Percentiles rank a stretch among this genome's conserved stretches.
These are phyloP conservation scores for Pangasius krempfi DNA, from an alignment of 2,797 vertebrate genomes.

Conservation along the genomic window DNA sequence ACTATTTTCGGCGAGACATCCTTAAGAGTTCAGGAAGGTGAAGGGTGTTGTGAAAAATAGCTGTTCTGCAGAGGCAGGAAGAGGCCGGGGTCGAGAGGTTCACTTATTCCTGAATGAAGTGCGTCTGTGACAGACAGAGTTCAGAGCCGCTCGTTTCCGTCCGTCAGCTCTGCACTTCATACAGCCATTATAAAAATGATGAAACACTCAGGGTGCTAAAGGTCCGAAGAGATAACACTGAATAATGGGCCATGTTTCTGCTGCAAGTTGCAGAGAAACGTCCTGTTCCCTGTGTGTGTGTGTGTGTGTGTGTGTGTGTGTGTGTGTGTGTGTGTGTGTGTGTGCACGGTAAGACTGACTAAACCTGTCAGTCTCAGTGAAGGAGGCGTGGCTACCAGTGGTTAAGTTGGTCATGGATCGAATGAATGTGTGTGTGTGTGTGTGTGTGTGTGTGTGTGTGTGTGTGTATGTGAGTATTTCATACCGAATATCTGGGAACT, in stretches of 20 bases:
- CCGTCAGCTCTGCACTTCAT: slow-evolving; percentile 35
- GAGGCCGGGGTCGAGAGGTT: slow-evolving; percentile 48
- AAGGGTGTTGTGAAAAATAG: slow-evolving; percentile 58
- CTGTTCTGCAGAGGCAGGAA: slow-evolving; percentile 45
- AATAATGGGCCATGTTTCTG: slow-evolving; percentile 1
- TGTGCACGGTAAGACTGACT: too few species aligned
- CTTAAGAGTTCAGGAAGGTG: slow-evolving; percentile 58
- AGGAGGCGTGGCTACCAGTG: too few species aligned
- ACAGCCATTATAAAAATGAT: slow-evolving; percentile 33
- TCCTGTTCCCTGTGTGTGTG: slow-evolving; percentile 23
- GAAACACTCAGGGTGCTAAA: slow-evolving; percentile 28
- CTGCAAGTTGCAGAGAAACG: not conserved
- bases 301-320: slow-evolving; percentile 10
- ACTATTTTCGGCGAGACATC: slow-evolving; percentile 59
- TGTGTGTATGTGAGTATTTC: slow-evolving; percentile 38
- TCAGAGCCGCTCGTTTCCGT: slow-evolving; percentile 38
- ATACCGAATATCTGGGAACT: slow-evolving; percentile 92
- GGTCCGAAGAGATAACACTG: slow-evolving; percentile 28
- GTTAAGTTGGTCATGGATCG: too few species aligned
- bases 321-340: not conserved
- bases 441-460: not conserved
- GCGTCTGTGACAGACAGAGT: slow-evolving; percentile 51
- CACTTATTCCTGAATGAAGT: slow-evolving; percentile 56
- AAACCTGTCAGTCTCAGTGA: too few species aligned
- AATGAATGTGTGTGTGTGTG: not conserved